Conservation (phyloP, 2,888 invertebrate species). For the Cremastinae sp. region DNA sequence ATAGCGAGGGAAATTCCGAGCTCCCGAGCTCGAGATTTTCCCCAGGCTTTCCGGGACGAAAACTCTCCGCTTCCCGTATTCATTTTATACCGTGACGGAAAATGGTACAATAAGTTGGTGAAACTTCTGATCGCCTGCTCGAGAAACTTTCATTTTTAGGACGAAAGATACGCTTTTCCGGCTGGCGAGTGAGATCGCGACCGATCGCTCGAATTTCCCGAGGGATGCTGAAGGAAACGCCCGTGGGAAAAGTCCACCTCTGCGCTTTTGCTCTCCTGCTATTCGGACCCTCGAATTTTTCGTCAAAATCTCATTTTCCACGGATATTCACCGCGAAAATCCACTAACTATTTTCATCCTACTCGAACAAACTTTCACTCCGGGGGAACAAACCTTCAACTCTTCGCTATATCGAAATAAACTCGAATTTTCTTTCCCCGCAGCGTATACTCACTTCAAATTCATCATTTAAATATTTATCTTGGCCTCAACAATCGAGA, state of each 20-base stretch:
- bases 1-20: constrained; percentile 73
- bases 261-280: constrained; percentile 67
- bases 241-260: constrained; percentile 54
- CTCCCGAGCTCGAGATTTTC: constrained; percentile 70
- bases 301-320: constrained; percentile 69
- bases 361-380: too few species aligned
- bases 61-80: neutral
- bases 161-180: constrained; percentile 66
- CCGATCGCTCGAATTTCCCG: constrained; percentile 64
- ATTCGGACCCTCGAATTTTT: constrained; percentile 70
- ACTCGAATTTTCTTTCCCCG: too few species aligned
- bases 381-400: too few species aligned
- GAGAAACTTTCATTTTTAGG: constrained; percentile 58
- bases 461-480: neutral
- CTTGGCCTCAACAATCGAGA: neutral
- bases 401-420: too few species aligned
- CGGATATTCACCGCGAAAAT: constrained; percentile 58
- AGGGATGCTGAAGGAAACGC: constrained; percentile 20
- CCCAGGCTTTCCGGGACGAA: neutral
- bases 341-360: too few species aligned
- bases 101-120: neutral
- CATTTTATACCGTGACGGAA: constrained; percentile 32
- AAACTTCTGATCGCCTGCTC: constrained; percentile 67
- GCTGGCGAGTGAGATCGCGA: constrained; percentile 46
- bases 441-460: too few species aligned